Base-by-base conservation (phyloP, 2,797 vertebrate genomes). In the Lateolabrax maculatus region DNA sequence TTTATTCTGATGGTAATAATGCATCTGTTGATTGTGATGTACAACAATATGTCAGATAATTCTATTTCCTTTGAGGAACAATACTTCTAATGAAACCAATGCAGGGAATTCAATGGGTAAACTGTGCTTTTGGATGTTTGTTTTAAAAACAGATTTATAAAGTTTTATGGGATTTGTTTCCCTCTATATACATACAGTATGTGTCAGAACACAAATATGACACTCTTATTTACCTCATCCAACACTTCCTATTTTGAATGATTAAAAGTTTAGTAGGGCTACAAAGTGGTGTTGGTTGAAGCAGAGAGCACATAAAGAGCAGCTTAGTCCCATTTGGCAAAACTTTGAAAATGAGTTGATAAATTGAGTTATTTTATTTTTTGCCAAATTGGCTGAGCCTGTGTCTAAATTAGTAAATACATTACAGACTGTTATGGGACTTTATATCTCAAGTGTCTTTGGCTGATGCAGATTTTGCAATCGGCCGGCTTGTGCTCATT, bases 71-170 rank as follows among this genome's bases (percentile, higher is more conserved):
- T 79, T 79, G 58, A 88, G 86, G 79, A 88, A 86, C 63, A 88
- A 86, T 83, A 88, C 67, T 73, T 84, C 52, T 70, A 69, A 83
- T 75, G 55, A 89, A 90, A 90, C 90, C 79, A 92, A 84, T 85
- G 92, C 94, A 95, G 95, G 94, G 94, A 94, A 79, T 92, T 90
- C 73, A 89, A 90, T 84, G 87, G 87, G 63, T 80, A 91, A 93
- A 91, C 93, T 93, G 92, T 93, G 91, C 80, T 91, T 92, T 90
- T 93, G 78, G 71, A 85, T 86, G 75, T 89, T 90, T 91, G 71
- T 89, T 91, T 92, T 70, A 60, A 82, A 83, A 77, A 77, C 70
- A 77, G 75, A 85, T 85, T 77, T 86, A 55, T 90, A 83, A 72
- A 48, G 63, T 62, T 85, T 39, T 71, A 53, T 71, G 71, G 77